Percentiles rank a stretch among this genome's conserved stretches.
Evolutionary conservation across 1,140 invertebrate species (phyloP).

Genomic region (Conus betulinus): DNA sequence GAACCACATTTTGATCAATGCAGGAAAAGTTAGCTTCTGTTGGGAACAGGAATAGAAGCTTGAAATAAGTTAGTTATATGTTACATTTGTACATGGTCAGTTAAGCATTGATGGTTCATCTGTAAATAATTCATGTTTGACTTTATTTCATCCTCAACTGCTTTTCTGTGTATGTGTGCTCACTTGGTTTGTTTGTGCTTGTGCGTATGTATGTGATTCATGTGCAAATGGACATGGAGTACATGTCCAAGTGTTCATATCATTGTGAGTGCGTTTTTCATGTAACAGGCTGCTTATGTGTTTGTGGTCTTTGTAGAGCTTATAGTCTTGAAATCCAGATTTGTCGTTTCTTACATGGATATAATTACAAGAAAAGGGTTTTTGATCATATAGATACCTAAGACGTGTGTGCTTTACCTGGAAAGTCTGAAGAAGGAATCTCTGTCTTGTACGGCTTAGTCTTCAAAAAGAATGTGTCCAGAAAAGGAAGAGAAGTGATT

Average conservation of each 20-base stretch:
- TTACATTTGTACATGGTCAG: too few species aligned
- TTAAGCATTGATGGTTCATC: not conserved
- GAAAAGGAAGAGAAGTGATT: slow-evolving; percentile 75
- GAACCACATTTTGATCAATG: not conserved
- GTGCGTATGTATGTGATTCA: slow-evolving; percentile 2
- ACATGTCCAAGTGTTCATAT: too few species aligned
- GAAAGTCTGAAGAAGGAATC: not conserved
- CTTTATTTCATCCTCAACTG: not conserved
- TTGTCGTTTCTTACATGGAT: too few species aligned
- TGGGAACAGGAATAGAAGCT: too few species aligned
- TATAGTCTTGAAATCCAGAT: too few species aligned
- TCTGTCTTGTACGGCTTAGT: slow-evolving; percentile 36
- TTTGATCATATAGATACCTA: too few species aligned
- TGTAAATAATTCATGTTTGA: not conserved
- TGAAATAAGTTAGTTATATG: too few species aligned
- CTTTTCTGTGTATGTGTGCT: slow-evolving; percentile 14
- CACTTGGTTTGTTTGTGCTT: not conserved
- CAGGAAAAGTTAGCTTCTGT: not conserved
- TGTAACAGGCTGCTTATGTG: too few species aligned
- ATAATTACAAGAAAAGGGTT: too few species aligned
- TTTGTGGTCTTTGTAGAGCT: too few species aligned
- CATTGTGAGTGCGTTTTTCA: too few species aligned
- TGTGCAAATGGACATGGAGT: not conserved
- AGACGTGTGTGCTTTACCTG: not conserved
- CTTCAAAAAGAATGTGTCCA: slow-evolving; percentile 69